Percentiles rank a stretch among this genome's conserved stretches.
Conservation (phyloP, 2,113 vertebrate species). For the Microcebus lehilahytsara region DNA sequence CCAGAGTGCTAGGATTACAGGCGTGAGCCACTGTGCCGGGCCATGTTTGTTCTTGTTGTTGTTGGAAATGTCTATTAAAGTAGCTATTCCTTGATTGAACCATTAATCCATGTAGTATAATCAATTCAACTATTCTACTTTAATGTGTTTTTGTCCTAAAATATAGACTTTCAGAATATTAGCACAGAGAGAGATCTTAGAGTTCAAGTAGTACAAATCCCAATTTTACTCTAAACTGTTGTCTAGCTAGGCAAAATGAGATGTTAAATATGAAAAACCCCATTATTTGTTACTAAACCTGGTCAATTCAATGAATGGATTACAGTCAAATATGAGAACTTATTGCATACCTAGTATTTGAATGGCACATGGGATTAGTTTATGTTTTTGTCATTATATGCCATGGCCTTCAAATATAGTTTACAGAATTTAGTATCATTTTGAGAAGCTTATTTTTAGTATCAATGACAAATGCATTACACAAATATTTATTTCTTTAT, state of each 20-base stretch:
- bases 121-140: background rate
- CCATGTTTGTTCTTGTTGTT: background rate
- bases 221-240: background rate
- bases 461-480: background rate
- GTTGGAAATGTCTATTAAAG: background rate
- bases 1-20: too few species aligned
- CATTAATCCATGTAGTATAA: background rate
- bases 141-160: background rate
- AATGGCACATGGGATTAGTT: background rate
- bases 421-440: background rate
- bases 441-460: background rate
- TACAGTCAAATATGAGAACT: background rate
- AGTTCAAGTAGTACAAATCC: background rate
- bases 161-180: background rate
- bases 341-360: background rate
- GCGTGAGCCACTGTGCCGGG: too few species aligned
- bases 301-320: too few species aligned
- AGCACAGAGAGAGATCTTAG: background rate
- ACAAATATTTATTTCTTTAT: background rate
- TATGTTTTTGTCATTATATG: background rate
- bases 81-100: background rate
- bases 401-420: background rate
- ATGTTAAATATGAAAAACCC: background rate
- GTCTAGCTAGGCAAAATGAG: background rate
- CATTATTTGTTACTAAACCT: background rate